Conservation (phyloP, 2,113 vertebrate species). For the Podarcis raffonei region DNA sequence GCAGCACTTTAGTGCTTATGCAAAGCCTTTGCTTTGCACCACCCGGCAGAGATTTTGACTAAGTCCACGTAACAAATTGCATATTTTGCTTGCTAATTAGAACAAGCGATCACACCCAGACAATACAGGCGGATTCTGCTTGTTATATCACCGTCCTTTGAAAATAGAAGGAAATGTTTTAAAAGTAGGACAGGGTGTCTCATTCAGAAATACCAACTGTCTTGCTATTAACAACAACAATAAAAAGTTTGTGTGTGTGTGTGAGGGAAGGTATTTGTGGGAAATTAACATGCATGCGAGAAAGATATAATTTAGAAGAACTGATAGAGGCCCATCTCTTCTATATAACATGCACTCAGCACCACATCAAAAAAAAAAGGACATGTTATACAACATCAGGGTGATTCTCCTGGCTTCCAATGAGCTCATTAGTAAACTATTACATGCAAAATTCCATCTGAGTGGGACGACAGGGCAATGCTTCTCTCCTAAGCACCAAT, state of each 20-base stretch:
- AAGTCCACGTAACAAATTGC: constrained; percentile 16
- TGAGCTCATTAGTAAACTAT: constrained; percentile 31
- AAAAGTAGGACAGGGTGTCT: constrained; percentile 42
- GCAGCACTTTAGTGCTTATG: constrained; percentile 6
- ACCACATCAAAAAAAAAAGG: constrained; percentile 31
- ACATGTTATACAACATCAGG: constrained; percentile 44
- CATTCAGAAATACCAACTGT: constrained; percentile 36
- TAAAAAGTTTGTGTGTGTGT: too few species aligned
- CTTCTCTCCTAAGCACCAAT: not conserved
- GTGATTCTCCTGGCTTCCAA: constrained; percentile 29
- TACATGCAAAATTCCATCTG: constrained; percentile 39
- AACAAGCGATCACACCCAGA: constrained; percentile 19
- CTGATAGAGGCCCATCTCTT: constrained; percentile 33
- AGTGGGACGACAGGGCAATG: not conserved
- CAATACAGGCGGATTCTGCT: constrained; percentile 27
- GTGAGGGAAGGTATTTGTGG: not conserved
- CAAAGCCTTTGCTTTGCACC: constrained; percentile 12
- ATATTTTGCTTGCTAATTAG: constrained; percentile 27
- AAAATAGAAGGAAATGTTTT: constrained; percentile 25
- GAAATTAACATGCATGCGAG: not conserved
- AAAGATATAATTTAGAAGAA: not conserved
- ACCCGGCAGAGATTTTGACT: constrained; percentile 23
- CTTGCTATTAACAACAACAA: not conserved
- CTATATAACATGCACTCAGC: constrained; percentile 23
- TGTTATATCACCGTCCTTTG: constrained; percentile 49